Conservation (phyloP, 2,113 vertebrate genomes). For the Hemiscyllium ocellatum region DNA sequence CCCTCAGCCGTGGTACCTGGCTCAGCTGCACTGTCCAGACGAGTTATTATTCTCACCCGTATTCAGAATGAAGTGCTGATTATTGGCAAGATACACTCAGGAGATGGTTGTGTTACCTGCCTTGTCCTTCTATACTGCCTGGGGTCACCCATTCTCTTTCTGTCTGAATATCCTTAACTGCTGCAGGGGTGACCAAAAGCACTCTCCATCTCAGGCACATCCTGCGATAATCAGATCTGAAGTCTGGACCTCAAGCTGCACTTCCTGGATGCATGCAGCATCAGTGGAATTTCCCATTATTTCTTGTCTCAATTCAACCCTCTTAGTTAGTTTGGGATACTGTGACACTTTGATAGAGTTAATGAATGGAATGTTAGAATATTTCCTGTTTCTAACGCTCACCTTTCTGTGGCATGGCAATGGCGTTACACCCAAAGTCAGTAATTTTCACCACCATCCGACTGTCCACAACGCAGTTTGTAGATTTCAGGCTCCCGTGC, state of each 20-base stretch:
- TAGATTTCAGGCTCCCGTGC: slow-evolving; percentile 90
- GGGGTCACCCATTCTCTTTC: too few species aligned
- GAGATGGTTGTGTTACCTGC: too few species aligned
- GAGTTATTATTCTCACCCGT: too few species aligned
- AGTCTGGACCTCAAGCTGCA: neutral
- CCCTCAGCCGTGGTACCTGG: too few species aligned
- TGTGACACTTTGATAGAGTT: neutral
- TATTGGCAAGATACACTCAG: too few species aligned
- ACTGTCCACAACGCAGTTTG: slow-evolving; percentile 91
- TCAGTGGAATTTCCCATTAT: neutral
- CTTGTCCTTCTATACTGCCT: too few species aligned
- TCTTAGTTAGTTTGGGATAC: neutral
- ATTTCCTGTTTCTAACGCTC: slow-evolving; percentile 26
- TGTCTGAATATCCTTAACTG: too few species aligned
- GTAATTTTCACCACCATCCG: slow-evolving; percentile 99
- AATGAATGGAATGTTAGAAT: neutral
- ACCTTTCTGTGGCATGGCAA: slow-evolving; percentile 76
- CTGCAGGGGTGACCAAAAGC: too few species aligned
- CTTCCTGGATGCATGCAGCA: neutral
- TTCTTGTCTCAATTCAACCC: neutral
- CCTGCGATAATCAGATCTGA: too few species aligned
- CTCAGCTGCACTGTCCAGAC: too few species aligned
- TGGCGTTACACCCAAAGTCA: slow-evolving; percentile 87
- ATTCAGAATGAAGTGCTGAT: too few species aligned
- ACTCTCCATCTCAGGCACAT: too few species aligned